Evolutionary conservation across 2,113 vertebrate species (phyloP).

Genomic region (Labrus mixtus): DNA sequence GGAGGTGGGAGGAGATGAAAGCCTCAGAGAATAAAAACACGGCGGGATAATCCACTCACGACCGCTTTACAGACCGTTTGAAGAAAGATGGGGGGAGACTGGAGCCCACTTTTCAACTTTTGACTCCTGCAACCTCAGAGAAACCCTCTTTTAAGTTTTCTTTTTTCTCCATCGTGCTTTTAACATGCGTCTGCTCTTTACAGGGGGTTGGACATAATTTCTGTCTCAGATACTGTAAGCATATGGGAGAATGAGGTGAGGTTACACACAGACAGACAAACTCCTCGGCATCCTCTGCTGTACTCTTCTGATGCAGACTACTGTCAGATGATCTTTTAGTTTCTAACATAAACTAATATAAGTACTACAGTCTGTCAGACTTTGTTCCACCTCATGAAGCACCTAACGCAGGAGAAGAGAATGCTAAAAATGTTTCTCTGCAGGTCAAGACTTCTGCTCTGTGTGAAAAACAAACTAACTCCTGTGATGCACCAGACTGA

Average conservation of each 20-base stretch:
- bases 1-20: conserved; percentile 60
- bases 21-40: conserved; percentile 56
- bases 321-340: too few relatives aligned
- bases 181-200: not conserved
- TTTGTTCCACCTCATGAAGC: conserved; percentile 1
- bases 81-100: not conserved
- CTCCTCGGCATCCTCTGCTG: not conserved
- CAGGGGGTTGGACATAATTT: not conserved
- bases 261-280: not conserved
- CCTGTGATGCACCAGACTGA: not conserved
- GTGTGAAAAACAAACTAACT: too few relatives aligned
- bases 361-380: not conserved
- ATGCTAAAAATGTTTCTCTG: too few relatives aligned
- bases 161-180: not conserved
- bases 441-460: too few relatives aligned
- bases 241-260: not conserved
- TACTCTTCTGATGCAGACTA: too few relatives aligned
- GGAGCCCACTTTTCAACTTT: conserved; percentile 43
- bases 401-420: not conserved
- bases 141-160: not conserved
- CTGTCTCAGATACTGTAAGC: too few relatives aligned
- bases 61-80: conserved; percentile 39
- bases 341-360: too few relatives aligned
- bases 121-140: conserved; percentile 30
- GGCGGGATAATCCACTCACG: conserved; percentile 64